Evolutionary conservation across 2,113 vertebrate species (phyloP).

Genomic region (Holacanthus passer): DNA sequence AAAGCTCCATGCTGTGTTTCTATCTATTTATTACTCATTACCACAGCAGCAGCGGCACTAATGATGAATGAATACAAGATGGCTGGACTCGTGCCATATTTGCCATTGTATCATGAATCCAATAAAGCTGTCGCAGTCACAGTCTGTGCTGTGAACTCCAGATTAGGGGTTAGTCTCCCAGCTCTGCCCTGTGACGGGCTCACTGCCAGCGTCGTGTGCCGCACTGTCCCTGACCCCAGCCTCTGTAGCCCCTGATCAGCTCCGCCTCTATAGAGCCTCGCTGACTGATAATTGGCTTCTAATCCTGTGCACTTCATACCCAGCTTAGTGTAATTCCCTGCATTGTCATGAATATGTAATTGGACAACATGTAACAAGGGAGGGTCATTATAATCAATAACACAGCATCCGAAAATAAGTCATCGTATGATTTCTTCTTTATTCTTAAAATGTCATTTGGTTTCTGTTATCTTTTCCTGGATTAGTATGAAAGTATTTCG

Average conservation of each 20-base stretch:
- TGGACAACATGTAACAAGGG: constrained; percentile 45
- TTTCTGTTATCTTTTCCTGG: neutral
- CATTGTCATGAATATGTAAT: constrained; percentile 43
- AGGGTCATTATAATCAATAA: neutral
- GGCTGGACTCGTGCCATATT: constrained; percentile 1
- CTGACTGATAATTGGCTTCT: constrained; percentile 64
- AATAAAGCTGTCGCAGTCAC: constrained; percentile 1
- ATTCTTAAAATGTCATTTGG: neutral
- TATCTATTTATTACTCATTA: neutral
- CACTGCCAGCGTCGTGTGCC: constrained; percentile 44
- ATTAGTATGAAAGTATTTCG: neutral
- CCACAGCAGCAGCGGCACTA: neutral
- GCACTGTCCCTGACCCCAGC: constrained; percentile 61
- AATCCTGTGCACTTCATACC: constrained; percentile 57
- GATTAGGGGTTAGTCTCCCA: constrained; percentile 22
- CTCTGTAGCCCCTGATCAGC: constrained; percentile 48
- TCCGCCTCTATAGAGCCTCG: constrained; percentile 20
- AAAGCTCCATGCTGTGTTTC: neutral
- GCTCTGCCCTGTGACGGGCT: constrained; percentile 21
- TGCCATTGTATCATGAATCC: constrained; percentile 29
- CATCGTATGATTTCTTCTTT: neutral
- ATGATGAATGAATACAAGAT: constrained; percentile 15
- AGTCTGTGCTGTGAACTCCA: constrained; percentile 23
- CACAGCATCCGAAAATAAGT: neutral
- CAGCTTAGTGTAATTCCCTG: constrained; percentile 37